A percentile compares a stretch with the other conserved stretches of the same genome.
Evolutionary conservation across 2,888 invertebrate species (phyloP).

Genomic region (Dynastes maya): DNA sequence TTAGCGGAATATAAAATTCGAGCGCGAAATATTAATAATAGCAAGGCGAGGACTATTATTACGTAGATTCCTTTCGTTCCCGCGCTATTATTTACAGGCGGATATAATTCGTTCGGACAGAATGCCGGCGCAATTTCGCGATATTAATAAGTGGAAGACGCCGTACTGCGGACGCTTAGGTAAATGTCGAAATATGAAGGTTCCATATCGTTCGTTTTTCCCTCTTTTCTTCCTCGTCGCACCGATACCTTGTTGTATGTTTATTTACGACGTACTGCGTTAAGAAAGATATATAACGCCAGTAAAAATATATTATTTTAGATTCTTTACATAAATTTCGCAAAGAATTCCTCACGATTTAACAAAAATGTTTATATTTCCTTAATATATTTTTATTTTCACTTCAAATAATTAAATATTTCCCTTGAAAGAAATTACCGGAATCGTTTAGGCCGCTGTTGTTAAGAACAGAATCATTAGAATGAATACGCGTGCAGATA

Average conservation of each 20-base stretch:
- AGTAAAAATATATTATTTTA: neutral
- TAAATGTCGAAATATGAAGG: neutral
- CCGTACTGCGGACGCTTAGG: neutral
- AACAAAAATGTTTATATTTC: no score
- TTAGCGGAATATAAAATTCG: neutral
- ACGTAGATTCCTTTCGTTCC: constrained; percentile 3
- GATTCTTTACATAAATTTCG: neutral
- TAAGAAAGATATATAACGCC: constrained; percentile 3
- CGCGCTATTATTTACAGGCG: neutral
- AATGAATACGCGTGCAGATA: no score
- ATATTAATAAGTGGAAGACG: constrained; percentile 8
- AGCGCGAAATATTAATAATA: constrained; percentile 7
- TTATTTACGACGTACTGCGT: neutral
- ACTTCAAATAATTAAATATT: no score
- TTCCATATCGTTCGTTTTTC: neutral
- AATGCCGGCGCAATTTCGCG: neutral
- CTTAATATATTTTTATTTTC: no score
- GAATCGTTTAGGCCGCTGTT: no score
- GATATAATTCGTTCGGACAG: constrained; percentile 1
- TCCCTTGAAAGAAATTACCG: no score
- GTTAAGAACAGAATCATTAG: no score
- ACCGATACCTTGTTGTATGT: neutral
- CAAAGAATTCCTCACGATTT: neutral
- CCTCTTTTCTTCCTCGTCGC: neutral
- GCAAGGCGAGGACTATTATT: constrained; percentile 6